A percentile compares a stretch with the other conserved stretches of the same genome.
These are phyloP conservation scores for Rhadinocentrus ornatus DNA, from an alignment of 2,797 vertebrate genomes.

Conservation along the genomic window DNA sequence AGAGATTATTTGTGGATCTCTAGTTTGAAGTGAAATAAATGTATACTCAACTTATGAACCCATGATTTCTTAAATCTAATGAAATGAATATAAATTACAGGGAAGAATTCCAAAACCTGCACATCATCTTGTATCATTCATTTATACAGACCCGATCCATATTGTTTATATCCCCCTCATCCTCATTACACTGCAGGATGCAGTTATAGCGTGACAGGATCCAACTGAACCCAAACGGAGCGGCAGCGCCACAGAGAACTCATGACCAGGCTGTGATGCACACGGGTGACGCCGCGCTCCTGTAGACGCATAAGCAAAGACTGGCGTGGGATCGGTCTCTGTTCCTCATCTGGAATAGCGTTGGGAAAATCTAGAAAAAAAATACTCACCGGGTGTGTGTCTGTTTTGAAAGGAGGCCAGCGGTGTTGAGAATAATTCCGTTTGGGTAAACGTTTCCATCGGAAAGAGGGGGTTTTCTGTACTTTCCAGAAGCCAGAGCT, in stretches of 20 bases:
- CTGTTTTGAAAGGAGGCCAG: constrained; percentile 42
- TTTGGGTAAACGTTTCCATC: constrained; percentile 69
- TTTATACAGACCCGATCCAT: background rate
- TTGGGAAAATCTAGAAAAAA: constrained; percentile 62
- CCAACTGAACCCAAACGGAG: constrained; percentile 52
- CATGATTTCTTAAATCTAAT: background rate
- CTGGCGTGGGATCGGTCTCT: constrained; percentile 80
- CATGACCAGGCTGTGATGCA: constrained; percentile 79
- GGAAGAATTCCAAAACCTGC: background rate
- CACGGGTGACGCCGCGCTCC: constrained; percentile 80
- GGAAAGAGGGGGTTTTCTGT: constrained; percentile 66
- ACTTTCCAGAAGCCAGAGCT: constrained; percentile 69
- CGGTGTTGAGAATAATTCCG: constrained; percentile 70
- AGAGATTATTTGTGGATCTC: background rate
- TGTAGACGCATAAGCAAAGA: constrained; percentile 73
- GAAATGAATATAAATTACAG: too few relatives aligned
- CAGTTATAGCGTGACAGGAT: constrained; percentile 59
- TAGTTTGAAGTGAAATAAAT: background rate
- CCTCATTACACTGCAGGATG: constrained; percentile 59
- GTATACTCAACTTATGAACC: background rate
- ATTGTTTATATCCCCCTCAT: background rate
- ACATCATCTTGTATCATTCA: background rate
- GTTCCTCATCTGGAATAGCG: constrained; percentile 77
- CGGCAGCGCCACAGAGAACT: constrained; percentile 68
- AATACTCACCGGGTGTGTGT: constrained; percentile 35